Evolutionary conservation across 2,797 vertebrate genomes (phyloP).

Genomic region (Rhabdophis nuchalis): DNA sequence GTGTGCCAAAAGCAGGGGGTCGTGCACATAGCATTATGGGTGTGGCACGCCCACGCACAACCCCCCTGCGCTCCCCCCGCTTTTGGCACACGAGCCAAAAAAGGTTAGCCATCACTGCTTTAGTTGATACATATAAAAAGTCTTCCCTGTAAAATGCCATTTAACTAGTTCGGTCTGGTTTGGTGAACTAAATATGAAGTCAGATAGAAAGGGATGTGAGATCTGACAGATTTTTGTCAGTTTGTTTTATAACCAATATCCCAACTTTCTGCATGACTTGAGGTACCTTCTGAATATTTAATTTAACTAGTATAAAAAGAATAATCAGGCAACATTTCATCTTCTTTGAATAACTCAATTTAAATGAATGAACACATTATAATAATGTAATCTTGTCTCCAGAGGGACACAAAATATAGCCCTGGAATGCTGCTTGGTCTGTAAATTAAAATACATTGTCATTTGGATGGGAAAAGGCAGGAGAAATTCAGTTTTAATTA

Average conservation of each 20-base stretch:
- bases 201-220: slow-evolving; percentile 41
- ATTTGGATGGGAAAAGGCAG: background rate
- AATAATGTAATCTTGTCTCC: background rate
- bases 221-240: slow-evolving; percentile 22
- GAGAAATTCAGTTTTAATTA: background rate
- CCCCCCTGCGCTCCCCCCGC: too few relatives aligned
- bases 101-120: too few relatives aligned
- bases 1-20: too few relatives aligned
- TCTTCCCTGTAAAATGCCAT: slow-evolving; percentile 26
- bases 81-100: too few relatives aligned
- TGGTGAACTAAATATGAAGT: slow-evolving; percentile 32
- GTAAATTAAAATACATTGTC: background rate
- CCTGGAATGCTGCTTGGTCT: background rate
- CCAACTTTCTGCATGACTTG: slow-evolving; percentile 32
- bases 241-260: background rate
- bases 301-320: slow-evolving; percentile 4
- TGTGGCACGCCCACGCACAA: too few relatives aligned
- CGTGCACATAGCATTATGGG: too few relatives aligned
- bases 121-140: slow-evolving; percentile 16
- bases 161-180: slow-evolving; percentile 35
- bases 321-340: slow-evolving; percentile 47
- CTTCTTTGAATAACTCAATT: slow-evolving; percentile 12
- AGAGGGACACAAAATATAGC: background rate
- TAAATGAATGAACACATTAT: slow-evolving; percentile 5
- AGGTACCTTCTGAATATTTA: slow-evolving; percentile 18